Base-by-base conservation (phyloP, 2,888 invertebrate species). In the Timema cristinae region DNA sequence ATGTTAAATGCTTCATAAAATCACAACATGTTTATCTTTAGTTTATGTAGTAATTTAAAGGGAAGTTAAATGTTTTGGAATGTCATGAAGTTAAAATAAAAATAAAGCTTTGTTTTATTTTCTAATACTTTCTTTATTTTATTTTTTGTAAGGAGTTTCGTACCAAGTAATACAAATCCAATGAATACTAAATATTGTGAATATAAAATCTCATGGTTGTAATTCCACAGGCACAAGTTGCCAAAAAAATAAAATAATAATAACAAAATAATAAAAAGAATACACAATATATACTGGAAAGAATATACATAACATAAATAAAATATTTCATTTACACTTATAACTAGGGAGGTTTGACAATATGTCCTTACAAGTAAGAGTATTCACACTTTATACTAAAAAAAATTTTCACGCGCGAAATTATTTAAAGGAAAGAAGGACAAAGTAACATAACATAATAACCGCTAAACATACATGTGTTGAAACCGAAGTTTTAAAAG, bases 201-300 rank as follows among this genome's bases (percentile, higher is more conserved):
- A 63, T 63, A 63, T 59, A 75, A 73, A 75, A 72, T 72, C 68
- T 73, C 71, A 70, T 66, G 68, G 52, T 49, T 70, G 70, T 73
- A 71, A 68, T 70, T 82, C 82, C 82, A 82, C 82, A 81, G 82
- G 82, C 82, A 81, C 82, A 82, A 81, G 81, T 81, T 81, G 81
- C 81, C 81, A 75, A 77, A 74, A 72, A 77, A 74, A n/a, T n/a
- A 75, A 73, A 75, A 74, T 76, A 76, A 75, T 75, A 76, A 75
- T n/a, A 13, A 63, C 63, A 63, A 16, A 63, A 32, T 32, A 32
- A 32, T 32, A 32, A 54, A 63, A 59, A 59, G 16, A 59, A 59
- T 59, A 32, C 59, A 59, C 5, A 47, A 63, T 32, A 71, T 72
- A 67, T 67, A 70, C 63, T 74, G 73, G 73, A 77, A 76, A 76